These are phyloP conservation scores for Allobates femoralis DNA, from an alignment of 2,797 vertebrate genomes.

Conservation along the genomic window DNA sequence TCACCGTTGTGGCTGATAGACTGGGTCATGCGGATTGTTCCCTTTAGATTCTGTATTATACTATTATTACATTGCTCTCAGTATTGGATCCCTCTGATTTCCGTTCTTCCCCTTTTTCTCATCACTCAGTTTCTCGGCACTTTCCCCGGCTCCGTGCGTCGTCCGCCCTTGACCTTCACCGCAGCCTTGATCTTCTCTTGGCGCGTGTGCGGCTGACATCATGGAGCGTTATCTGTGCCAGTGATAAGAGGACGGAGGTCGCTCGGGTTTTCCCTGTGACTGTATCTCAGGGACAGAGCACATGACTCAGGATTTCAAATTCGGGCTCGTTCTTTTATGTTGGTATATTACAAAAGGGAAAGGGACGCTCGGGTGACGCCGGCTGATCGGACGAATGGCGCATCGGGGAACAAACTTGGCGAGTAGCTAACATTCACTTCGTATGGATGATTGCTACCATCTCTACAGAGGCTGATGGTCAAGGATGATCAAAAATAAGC, in stretches of 20 bases:
- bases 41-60: background rate
- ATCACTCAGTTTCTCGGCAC: background rate
- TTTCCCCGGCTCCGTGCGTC: background rate
- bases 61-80: background rate
- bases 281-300: no score
- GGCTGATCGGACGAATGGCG: no score
- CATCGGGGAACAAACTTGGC: no score
- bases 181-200: constrained; percentile 43
- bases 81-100: background rate
- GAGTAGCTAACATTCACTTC: no score
- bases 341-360: background rate
- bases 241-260: constrained; percentile 13
- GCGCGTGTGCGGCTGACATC: constrained; percentile 26
- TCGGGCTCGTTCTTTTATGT: background rate
- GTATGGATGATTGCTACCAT: no score
- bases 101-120: no score
- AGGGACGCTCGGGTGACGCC: background rate
- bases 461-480: no score
- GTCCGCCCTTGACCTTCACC: background rate
- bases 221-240: constrained; percentile 29
- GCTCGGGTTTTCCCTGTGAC: no score
- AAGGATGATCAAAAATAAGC: no score
- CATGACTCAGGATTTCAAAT: background rate
- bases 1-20: no score
- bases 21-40: no score